Conservation (phyloP, 1,140 invertebrate species). For the Atta cephalotes region DNA sequence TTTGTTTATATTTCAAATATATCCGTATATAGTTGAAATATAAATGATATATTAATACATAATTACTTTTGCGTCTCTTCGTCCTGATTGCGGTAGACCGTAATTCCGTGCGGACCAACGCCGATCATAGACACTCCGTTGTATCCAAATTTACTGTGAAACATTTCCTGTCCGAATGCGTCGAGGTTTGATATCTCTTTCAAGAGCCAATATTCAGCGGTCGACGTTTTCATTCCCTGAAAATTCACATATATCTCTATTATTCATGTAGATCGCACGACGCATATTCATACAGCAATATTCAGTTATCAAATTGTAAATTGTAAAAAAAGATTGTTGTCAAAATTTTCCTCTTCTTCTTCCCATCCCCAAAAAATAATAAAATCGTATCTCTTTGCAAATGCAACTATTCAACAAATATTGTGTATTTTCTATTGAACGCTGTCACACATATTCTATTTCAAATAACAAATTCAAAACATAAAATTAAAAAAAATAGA, state of each 20-base stretch:
- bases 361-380: background rate
- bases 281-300: constrained; percentile 14
- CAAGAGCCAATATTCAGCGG: constrained; percentile 93
- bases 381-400: background rate
- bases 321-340: constrained; percentile 1
- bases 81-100: constrained; percentile 89
- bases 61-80: constrained; percentile 89
- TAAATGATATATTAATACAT: background rate
- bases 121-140: constrained; percentile 87
- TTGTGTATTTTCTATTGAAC: constrained; percentile 8
- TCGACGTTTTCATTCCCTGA: constrained; percentile 86
- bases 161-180: constrained; percentile 94
- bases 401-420: background rate
- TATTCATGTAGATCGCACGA: constrained; percentile 11
- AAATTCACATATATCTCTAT: constrained; percentile 61
- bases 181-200: constrained; percentile 92
- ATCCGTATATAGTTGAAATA: background rate
- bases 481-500: background rate
- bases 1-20: background rate
- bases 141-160: constrained; percentile 89
- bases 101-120: constrained; percentile 94
- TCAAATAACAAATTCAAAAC: constrained; percentile 12
- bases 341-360: background rate
- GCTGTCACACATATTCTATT: background rate
- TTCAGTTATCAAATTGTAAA: constrained; percentile 14